A percentile compares a stretch with the other conserved stretches of the same genome.
Evolutionary conservation across 2,797 vertebrate species (phyloP).

Genomic region (Hypotaenidia philippensis): DNA sequence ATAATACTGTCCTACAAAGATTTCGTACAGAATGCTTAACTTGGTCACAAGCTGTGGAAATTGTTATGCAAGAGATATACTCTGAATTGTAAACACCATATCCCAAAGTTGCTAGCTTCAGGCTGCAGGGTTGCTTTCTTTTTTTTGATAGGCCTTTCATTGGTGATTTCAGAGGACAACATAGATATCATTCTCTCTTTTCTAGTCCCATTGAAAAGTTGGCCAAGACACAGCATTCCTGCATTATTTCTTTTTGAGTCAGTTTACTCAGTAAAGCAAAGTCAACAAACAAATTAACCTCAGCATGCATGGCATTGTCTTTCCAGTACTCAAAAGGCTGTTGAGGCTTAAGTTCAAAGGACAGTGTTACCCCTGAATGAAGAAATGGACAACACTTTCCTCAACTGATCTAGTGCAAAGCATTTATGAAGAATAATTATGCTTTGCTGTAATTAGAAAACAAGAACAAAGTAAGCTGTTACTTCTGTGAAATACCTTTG

Average conservation of each 20-base stretch:
- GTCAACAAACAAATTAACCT: background rate
- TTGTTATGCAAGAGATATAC: fast-evolving
- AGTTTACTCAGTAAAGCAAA: background rate
- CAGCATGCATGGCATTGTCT: background rate
- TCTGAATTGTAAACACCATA: background rate
- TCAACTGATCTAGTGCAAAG: background rate
- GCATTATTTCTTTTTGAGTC: background rate
- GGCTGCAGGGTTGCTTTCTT: background rate
- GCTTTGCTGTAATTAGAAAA: background rate
- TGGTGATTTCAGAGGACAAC: background rate
- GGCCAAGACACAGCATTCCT: background rate
- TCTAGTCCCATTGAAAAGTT: background rate
- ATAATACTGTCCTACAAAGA: background rate
- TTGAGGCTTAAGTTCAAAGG: background rate
- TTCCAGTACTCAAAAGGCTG: background rate
- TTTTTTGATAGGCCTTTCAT: background rate
- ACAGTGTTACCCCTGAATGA: fast-evolving
- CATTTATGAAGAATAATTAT: background rate
- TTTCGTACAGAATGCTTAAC: background rate
- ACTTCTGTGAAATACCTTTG: background rate
- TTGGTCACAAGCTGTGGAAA: background rate
- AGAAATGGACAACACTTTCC: background rate
- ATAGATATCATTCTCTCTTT: background rate
- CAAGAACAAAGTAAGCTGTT: background rate
- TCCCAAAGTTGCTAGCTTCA: background rate